Base-by-base conservation (phyloP, 2,888 invertebrate genomes). In the Drosophila fulvimacula region DNA sequence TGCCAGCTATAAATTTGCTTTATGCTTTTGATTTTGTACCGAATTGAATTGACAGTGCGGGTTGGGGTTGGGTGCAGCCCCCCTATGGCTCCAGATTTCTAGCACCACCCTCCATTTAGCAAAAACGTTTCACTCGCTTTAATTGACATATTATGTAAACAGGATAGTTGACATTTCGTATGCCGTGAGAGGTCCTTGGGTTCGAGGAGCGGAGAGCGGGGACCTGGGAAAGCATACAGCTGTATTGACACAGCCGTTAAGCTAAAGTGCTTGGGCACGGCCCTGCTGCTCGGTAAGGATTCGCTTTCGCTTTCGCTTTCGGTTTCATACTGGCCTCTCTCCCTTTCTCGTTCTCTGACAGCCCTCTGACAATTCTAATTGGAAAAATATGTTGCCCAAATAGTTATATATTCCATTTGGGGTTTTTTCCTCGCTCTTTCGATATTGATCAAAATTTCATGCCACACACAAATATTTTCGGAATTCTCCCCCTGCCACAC, bases 71-170 rank as follows among this genome's bases (percentile, higher is more conserved):
- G 51, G 34, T 36, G 32, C 17, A 32, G 48, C 32, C 11, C 9
- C 11, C 19, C 55, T 3, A 3, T 10, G 5, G 15, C 55, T 15
- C 32, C 17, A 32, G 38, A 38, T 34, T 21, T 34, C 21, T 38
- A 7, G 38, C 36, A 36, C 39, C 17, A 41, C 55, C 21, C 44
- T 38, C 27, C 46, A 32, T 67, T 39, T 46, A 34, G 30, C 36
- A 52, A 44, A 56, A 44, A 34, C 48, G 52, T 27, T 55, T 51
- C 73, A 66, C 53, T 77, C 53, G 58, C 61, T 69, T 81, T 88
- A 88, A 88, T 88, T 88, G 90, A 88, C 88, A 90, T 90, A 82
- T 90, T 90, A 88, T 88, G 88, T 88, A 88, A 88, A 88, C 88
- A 87, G 74, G 76, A 90, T 82, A 79, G 82, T 90, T 89, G 85